Percentiles rank a stretch among this genome's conserved stretches.
phyloP scores from a whole-genome alignment of 2,113 vertebrate genomes.

The Sigmodon hispidus region DNA sequence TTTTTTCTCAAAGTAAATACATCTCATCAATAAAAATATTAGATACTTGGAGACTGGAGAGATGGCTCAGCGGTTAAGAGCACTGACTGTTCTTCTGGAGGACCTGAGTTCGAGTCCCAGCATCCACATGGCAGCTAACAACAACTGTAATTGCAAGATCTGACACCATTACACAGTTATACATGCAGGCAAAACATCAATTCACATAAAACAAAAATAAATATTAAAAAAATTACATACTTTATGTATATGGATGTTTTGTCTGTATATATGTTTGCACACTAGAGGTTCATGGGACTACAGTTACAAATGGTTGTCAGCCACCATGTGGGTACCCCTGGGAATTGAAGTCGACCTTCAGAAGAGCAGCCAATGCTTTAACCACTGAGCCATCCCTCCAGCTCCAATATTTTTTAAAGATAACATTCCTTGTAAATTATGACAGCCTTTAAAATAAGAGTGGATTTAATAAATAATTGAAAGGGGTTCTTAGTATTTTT shows the following conservation, averaged over 20 bases:
- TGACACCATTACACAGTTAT: no score
- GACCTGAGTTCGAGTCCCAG: no score
- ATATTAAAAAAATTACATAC: no score
- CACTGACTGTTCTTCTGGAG: no score
- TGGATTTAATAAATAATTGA: conserved; percentile 15
- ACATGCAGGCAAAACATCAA: no score
- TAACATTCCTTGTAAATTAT: conserved; percentile 10
- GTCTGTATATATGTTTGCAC: no score
- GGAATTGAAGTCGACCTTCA: neutral
- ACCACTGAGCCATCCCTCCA: neutral
- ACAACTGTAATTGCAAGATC: no score
- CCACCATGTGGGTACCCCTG: neutral
- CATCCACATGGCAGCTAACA: no score
- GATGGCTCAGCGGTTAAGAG: no score
- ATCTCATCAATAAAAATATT: no score
- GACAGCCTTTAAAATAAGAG: conserved; percentile 16
- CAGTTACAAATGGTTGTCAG: neutral
- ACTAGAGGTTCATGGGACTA: neutral
- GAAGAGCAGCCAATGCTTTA: neutral
- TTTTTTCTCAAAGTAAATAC: neutral
- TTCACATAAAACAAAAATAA: no score
- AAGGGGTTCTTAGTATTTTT: conserved; percentile 25
- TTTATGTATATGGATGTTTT: neutral
- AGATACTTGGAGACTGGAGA: no score
- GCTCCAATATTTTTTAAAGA: neutral